Percentiles rank a stretch among this genome's conserved stretches.
These are phyloP conservation scores for Oreotrochilus melanogaster DNA, from an alignment of 2,113 vertebrate genomes.

Conservation along the genomic window DNA sequence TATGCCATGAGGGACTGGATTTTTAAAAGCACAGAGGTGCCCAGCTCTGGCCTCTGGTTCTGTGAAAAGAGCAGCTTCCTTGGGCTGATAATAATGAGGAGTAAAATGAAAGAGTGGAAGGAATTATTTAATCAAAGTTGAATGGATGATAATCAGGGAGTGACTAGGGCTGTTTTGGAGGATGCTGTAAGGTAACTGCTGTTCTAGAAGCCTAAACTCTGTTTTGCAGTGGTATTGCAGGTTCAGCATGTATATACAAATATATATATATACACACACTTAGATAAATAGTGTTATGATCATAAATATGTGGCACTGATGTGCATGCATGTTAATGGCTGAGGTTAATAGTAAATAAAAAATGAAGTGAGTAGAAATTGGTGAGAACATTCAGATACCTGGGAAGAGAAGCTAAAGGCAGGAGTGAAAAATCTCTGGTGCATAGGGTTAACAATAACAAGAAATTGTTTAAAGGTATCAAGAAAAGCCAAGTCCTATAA, in stretches of 20 bases:
- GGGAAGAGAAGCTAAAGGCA: not conserved
- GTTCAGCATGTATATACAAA: not conserved
- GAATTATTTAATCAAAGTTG: conserved; percentile 5
- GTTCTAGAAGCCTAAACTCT: not conserved
- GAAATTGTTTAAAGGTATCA: not conserved
- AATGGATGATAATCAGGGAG: not conserved
- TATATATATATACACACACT: not conserved
- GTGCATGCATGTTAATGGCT: not conserved
- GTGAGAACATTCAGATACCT: not conserved
- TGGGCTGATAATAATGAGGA: conserved; percentile 3
- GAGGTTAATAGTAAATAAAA: not conserved
- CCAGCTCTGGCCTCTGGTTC: not conserved
- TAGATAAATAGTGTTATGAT: not conserved
- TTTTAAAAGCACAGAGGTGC: conserved; percentile 31
- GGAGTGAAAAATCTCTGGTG: not conserved
- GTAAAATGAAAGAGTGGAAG: conserved; percentile 3
- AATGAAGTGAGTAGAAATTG: not conserved
- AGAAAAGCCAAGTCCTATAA: conserved; percentile 15
- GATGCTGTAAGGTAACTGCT: not conserved
- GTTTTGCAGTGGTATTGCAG: not conserved
- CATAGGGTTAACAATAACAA: not conserved
- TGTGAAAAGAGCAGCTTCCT: not conserved
- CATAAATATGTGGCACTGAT: not conserved
- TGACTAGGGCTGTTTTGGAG: not conserved
- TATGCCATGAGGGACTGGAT: not conserved